Evolutionary conservation across 53 echinoderm and acorn worm species (phyloP).

Genomic region (Patiria pectinifera): DNA sequence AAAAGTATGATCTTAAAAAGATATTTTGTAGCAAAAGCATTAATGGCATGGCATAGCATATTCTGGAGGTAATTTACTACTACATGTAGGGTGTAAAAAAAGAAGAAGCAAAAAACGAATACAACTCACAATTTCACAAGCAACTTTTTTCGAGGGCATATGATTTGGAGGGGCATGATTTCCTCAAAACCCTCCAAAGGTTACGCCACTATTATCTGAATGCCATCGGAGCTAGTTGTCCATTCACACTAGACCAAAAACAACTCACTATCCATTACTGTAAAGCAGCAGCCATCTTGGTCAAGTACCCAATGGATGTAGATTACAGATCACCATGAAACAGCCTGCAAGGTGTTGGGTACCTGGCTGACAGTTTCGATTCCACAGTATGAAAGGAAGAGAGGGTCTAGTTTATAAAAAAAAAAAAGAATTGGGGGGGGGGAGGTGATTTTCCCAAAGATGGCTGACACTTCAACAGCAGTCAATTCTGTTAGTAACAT

Average conservation of each 20-base stretch:
- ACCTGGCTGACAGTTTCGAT: too few species aligned
- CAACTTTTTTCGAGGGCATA: too few species aligned
- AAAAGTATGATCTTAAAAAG: too few species aligned
- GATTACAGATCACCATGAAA: background rate
- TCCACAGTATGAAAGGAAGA: too few species aligned
- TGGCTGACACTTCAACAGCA: background rate
- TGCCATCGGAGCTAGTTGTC: background rate
- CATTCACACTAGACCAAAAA: too few species aligned
- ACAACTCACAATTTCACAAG: background rate
- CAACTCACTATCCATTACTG: background rate
- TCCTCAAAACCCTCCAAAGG: background rate
- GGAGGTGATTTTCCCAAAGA: background rate
- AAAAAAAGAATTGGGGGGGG: background rate
- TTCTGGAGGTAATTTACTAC: too few species aligned
- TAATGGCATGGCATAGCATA: too few species aligned
- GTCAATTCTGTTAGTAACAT: background rate
- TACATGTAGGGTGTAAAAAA: too few species aligned
- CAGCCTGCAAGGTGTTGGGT: too few species aligned
- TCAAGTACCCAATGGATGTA: background rate
- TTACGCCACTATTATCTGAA: background rate
- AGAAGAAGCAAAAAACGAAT: background rate
- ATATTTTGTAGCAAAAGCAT: too few species aligned
- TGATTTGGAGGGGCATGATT: background rate
- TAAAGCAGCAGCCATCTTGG: background rate
- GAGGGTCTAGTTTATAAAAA: too few species aligned